Conservation (phyloP, 2,888 invertebrate species). For the Antheraea assamensis region DNA sequence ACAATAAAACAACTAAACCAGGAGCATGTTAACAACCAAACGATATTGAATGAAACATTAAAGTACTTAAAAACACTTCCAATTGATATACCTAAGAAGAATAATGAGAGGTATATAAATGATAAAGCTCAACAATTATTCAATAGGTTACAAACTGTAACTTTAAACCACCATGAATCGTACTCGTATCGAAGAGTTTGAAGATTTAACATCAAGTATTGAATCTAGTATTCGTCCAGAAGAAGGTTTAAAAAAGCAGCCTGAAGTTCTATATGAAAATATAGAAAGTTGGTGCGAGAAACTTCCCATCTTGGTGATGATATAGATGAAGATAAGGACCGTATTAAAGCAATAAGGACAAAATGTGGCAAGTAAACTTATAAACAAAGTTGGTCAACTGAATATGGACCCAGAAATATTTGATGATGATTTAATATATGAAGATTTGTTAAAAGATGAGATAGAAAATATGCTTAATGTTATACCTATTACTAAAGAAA, state of each 20-base stretch:
- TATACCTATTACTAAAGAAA: conserved; percentile 32
- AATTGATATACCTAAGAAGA: conserved; percentile 27
- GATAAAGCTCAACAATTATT: conserved; percentile 28
- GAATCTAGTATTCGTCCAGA: conserved; percentile 20
- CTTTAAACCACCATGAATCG: neutral
- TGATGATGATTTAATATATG: conserved; percentile 49
- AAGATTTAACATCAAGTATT: conserved; percentile 3
- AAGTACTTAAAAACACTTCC: conserved; percentile 28
- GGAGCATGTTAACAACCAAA: conserved; percentile 15
- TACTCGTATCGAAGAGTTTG: neutral
- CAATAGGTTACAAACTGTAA: conserved; percentile 21
- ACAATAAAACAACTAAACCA: conserved; percentile 19
- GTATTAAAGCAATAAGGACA: conserved; percentile 40
- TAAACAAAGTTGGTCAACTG: conserved; percentile 49
- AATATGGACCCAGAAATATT: conserved; percentile 54
- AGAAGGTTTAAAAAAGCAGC: conserved; percentile 32
- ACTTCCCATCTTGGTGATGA: conserved; percentile 36
- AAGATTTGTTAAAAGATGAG: conserved; percentile 49
- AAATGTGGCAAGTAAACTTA: conserved; percentile 41
- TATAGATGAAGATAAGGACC: conserved; percentile 34
- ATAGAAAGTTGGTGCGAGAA: conserved; percentile 45
- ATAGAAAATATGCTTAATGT: conserved; percentile 41
- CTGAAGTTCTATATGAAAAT: conserved; percentile 40
- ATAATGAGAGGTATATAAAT: conserved; percentile 20
- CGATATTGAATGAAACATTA: conserved; percentile 26